Conservation (phyloP, 2,113 vertebrate genomes). For the Daubentonia madagascariensis region DNA sequence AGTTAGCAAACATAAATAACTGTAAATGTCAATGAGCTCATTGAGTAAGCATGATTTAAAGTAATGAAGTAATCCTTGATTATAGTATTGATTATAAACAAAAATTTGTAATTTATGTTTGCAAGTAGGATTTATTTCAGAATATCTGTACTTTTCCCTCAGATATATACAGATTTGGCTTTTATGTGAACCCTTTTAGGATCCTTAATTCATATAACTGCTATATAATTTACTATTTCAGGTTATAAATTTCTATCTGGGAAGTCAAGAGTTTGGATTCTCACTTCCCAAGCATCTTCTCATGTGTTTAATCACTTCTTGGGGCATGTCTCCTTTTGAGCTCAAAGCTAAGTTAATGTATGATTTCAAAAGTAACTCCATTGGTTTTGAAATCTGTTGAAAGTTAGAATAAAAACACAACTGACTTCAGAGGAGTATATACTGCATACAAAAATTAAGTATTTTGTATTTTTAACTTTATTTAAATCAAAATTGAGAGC, state of each 20-base stretch:
- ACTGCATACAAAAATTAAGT: not conserved
- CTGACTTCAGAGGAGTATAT: not conserved
- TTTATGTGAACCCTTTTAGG: constrained; percentile 6
- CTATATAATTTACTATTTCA: not conserved
- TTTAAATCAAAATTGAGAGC: not conserved
- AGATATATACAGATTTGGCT: not conserved
- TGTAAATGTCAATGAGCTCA: constrained; percentile 55
- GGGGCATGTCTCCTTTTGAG: not conserved
- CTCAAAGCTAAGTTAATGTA: not conserved
- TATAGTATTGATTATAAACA: constrained; percentile 61
- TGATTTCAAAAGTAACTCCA: not conserved
- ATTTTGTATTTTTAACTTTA: not conserved
- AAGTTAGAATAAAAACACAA: not conserved
- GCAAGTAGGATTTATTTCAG: constrained; percentile 42
- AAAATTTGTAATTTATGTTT: constrained; percentile 48
- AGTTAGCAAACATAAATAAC: constrained; percentile 53
- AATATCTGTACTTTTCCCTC: not conserved
- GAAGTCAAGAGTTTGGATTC: not conserved
- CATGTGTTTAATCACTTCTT: not conserved
- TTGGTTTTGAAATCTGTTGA: not conserved
- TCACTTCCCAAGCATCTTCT: not conserved
- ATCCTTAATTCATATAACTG: not conserved
- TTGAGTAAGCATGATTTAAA: constrained; percentile 62
- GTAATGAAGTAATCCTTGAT: constrained; percentile 62
- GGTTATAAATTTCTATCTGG: not conserved